Percentiles rank a stretch among this genome's conserved stretches.
phyloP scores from a whole-genome alignment of 2,113 vertebrate genomes.

The Myotis brandtii region DNA sequence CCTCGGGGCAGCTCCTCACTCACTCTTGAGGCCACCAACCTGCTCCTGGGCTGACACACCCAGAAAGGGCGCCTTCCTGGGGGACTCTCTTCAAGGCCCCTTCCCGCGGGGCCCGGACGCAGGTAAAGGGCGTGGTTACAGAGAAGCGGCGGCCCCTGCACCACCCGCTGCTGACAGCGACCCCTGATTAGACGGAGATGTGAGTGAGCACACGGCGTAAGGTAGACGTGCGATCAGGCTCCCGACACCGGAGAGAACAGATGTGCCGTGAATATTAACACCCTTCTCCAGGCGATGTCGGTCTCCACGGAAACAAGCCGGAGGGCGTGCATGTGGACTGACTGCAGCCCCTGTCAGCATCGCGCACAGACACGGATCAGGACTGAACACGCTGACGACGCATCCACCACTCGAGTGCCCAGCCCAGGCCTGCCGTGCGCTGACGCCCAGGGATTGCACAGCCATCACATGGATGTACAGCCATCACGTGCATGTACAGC shows the following conservation, averaged over 20 bases:
- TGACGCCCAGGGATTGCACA: too few species aligned
- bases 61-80: too few species aligned
- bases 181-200: constrained; percentile 25
- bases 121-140: not conserved
- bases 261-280: not conserved
- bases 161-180: not conserved
- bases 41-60: too few species aligned
- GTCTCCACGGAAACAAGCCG: not conserved
- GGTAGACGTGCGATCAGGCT: not conserved
- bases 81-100: not conserved
- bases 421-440: too few species aligned
- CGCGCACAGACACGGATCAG: too few species aligned
- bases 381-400: too few species aligned
- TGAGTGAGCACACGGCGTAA: not conserved
- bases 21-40: too few species aligned
- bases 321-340: not conserved
- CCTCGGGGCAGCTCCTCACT: too few species aligned
- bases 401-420: too few species aligned
- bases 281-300: not conserved
- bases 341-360: too few species aligned
- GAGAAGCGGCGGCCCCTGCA: not conserved
- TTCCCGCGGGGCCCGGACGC: not conserved
- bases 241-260: not conserved
- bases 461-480: not conserved
- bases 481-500: too few species aligned